These are phyloP conservation scores for Valencia hispanica DNA, from an alignment of 2,797 vertebrate genomes.

Conservation along the genomic window DNA sequence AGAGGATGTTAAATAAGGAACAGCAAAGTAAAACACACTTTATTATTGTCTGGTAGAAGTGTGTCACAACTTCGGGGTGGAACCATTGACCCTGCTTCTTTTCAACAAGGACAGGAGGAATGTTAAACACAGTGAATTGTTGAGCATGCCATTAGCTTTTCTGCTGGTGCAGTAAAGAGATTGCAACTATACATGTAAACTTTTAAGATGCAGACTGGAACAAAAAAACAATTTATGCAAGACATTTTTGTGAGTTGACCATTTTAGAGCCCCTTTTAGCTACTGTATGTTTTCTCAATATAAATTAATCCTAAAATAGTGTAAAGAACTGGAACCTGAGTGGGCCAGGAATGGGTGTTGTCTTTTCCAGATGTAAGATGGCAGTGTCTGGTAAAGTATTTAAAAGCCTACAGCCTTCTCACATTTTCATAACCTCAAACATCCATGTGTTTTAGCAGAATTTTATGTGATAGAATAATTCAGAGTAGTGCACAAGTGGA, in stretches of 20 bases:
- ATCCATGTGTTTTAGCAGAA: neutral
- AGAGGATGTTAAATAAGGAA: slow-evolving; percentile 84
- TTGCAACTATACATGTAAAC: neutral
- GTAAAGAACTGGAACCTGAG: neutral
- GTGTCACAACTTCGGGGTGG: slow-evolving; percentile 71
- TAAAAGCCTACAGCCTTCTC: neutral
- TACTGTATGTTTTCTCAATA: neutral
- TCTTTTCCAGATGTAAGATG: neutral
- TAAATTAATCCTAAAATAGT: neutral
- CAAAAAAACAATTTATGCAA: neutral
- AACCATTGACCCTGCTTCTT: slow-evolving; percentile 29
- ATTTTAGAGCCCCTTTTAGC: neutral
- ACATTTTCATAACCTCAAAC: neutral
- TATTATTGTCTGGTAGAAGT: slow-evolving; percentile 72
- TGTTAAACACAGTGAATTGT: slow-evolving; percentile 18
- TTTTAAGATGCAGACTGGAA: neutral
- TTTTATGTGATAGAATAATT: neutral
- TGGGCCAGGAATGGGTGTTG: neutral
- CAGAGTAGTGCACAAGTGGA: neutral
- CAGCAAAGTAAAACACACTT: slow-evolving; percentile 68
- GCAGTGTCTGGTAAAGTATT: neutral
- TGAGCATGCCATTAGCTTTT: slow-evolving; percentile 11
- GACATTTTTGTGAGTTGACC: neutral
- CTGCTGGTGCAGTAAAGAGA: neutral
- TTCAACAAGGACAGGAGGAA: slow-evolving; percentile 29